phyloP scores from a whole-genome alignment of 2,797 vertebrate species.

The Hemibagrus guttatus region DNA sequence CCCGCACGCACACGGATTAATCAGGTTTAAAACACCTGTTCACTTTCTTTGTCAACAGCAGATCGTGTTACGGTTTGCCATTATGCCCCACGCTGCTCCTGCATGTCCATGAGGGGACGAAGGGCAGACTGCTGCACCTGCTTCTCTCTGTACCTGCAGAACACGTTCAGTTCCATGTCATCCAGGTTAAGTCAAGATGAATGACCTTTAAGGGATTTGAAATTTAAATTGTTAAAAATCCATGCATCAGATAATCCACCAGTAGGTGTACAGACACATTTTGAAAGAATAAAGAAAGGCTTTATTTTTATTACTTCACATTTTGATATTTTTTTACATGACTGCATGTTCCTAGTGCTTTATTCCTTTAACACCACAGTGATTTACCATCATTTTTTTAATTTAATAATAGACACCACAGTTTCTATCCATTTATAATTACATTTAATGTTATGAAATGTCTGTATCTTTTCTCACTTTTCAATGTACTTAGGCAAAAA shows the following conservation, averaged over 20 bases:
- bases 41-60: constrained; percentile 64
- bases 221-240: not conserved
- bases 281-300: not conserved
- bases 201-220: constrained; percentile 3
- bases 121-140: constrained; percentile 58
- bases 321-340: not conserved
- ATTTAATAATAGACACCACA: not conserved
- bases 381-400: not conserved
- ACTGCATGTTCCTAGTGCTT: not conserved
- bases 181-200: not conserved
- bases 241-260: not conserved
- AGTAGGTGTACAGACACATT: not conserved
- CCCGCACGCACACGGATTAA: constrained; percentile 61
- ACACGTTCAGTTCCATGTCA: not conserved
- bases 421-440: not conserved
- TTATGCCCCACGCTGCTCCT: constrained; percentile 60
- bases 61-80: constrained; percentile 63
- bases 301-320: not conserved
- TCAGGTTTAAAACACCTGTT: constrained; percentile 73
- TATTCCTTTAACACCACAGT: not conserved
- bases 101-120: constrained; percentile 50
- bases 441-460: not conserved
- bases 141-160: constrained; percentile 26
- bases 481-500: not conserved
- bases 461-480: not conserved